A percentile compares a stretch with the other conserved stretches of the same genome.
These are phyloP conservation scores for Lepidothrix coronata DNA, from an alignment of 2,113 vertebrate genomes.

Conservation along the genomic window DNA sequence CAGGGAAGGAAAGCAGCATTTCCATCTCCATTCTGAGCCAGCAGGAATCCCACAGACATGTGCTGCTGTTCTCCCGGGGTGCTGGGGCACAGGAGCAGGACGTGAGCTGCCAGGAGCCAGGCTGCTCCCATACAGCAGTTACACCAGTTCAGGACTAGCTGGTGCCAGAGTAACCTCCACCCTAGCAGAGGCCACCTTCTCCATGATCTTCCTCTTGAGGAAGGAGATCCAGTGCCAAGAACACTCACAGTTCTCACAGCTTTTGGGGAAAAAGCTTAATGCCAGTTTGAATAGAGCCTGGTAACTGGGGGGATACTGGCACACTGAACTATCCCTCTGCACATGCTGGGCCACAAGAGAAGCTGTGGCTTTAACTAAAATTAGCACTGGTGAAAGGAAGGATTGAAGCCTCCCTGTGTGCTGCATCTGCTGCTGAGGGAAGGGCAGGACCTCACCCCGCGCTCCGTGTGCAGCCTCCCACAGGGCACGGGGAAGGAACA, in stretches of 20 bases:
- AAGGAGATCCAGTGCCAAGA: neutral
- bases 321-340: neutral
- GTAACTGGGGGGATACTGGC: neutral
- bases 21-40: neutral
- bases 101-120: neutral
- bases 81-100: neutral
- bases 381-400: neutral
- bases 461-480: neutral
- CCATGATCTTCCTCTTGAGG: rapidly evolving
- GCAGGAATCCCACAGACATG: neutral
- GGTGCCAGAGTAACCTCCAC: neutral
- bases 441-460: neutral
- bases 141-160: neutral
- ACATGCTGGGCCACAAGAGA: neutral
- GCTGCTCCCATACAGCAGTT: rapidly evolving
- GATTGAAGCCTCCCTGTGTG: neutral
- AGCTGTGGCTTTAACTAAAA: neutral
- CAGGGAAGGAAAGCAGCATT: neutral
- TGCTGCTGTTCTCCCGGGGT: rapidly evolving
- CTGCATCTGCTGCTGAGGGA: conserved; percentile 21
- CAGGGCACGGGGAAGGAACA: neutral
- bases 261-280: rapidly evolving
- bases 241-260: neutral
- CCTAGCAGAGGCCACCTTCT: neutral
- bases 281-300: neutral